A percentile compares a stretch with the other conserved stretches of the same genome.
Evolutionary conservation across 2,113 vertebrate genomes (phyloP).

Genomic region (Grus americana): DNA sequence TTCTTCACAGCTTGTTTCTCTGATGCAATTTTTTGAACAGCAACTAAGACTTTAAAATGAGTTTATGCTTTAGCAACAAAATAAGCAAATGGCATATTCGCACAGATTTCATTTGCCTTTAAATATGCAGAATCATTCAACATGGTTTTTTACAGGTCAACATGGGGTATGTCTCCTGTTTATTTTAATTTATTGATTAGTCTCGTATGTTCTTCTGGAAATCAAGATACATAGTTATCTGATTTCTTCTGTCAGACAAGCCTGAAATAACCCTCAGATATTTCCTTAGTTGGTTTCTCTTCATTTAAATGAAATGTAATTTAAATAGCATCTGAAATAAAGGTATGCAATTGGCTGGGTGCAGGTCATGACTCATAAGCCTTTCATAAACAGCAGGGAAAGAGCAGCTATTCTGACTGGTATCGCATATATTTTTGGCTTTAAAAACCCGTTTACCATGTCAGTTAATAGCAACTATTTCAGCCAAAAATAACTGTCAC

Average conservation of each 20-base stretch:
- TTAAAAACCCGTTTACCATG: background rate
- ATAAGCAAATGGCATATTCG: background rate
- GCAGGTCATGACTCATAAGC: slow-evolving; percentile 51
- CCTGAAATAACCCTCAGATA: background rate
- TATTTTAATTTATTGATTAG: background rate
- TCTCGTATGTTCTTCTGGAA: background rate
- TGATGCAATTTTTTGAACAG: background rate
- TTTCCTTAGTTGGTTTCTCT: background rate
- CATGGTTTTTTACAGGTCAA: background rate
- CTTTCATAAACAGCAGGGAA: slow-evolving; percentile 63
- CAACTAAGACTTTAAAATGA: background rate
- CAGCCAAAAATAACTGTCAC: slow-evolving; percentile 52
- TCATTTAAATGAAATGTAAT: slow-evolving; percentile 5
- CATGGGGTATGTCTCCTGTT: background rate
- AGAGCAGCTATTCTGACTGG: slow-evolving; percentile 43
- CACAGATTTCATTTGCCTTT: background rate
- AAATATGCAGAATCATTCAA: background rate
- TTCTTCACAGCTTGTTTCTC: background rate
- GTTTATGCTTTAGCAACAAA: background rate
- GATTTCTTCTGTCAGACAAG: background rate
- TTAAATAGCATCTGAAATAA: slow-evolving; percentile 59
- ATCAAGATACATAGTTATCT: background rate
- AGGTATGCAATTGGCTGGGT: slow-evolving; percentile 19
- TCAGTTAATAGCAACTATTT: slow-evolving; percentile 43
- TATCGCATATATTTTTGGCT: slow-evolving; percentile 42